phyloP scores from a whole-genome alignment of 2,797 vertebrate species.

The Hypotaenidia philippensis region DNA sequence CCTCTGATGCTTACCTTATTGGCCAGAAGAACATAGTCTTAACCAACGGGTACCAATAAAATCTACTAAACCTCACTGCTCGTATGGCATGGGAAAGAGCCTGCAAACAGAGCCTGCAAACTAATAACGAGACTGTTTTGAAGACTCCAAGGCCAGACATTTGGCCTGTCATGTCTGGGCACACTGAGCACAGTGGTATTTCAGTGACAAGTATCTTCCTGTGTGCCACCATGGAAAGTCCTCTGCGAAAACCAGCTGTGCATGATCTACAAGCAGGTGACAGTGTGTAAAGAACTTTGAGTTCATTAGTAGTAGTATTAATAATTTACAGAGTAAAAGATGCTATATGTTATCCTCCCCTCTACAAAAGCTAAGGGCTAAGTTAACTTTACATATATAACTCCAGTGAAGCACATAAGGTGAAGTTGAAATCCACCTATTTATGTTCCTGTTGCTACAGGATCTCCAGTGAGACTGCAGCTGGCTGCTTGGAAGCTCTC shows the following conservation, averaged over 20 bases:
- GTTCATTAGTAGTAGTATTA: neutral
- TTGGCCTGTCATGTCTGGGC: neutral
- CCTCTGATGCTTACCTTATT: neutral
- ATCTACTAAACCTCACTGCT: neutral
- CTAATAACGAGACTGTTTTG: neutral
- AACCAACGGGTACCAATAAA: neutral
- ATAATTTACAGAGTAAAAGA: neutral
- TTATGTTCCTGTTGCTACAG: neutral
- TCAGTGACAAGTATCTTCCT: neutral
- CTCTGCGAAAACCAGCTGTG: neutral
- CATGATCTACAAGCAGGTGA: neutral
- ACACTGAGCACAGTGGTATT: neutral
- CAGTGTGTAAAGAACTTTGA: neutral
- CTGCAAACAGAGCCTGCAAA: neutral
- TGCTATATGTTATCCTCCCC: neutral
- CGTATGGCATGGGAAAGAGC: neutral
- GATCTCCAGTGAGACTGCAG: neutral
- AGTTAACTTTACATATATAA: neutral
- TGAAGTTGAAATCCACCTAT: neutral
- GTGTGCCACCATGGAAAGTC: neutral
- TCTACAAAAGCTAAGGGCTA: neutral
- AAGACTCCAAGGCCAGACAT: neutral
- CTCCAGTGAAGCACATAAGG: neutral
- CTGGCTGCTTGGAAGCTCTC: accelerated
- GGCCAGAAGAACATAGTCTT: neutral